phyloP scores from a whole-genome alignment of 2,888 invertebrate species.

The Belgica antarctica region DNA sequence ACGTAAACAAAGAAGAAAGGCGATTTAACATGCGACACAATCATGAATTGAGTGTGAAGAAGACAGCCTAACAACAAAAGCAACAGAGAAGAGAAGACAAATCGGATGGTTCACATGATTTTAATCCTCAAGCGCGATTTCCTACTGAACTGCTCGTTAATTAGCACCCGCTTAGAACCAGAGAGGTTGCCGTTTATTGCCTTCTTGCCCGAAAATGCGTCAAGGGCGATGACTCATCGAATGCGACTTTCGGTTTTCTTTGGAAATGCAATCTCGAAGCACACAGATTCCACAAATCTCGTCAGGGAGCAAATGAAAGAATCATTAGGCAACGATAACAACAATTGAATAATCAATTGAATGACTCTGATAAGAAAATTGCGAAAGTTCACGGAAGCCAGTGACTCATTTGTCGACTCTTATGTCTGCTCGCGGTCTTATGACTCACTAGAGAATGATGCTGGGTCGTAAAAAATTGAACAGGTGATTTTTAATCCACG shows the following conservation, averaged over 20 bases:
- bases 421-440: no score
- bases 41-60: constrained; percentile 16
- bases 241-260: background rate
- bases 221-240: background rate
- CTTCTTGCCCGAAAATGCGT: background rate
- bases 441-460: background rate
- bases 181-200: background rate
- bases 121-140: no score
- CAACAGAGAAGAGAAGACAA: no score
- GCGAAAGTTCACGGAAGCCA: background rate
- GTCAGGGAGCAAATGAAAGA: no score
- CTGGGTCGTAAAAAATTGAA: no score
- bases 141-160: background rate
- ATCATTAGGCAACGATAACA: background rate
- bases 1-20: constrained; percentile 40
- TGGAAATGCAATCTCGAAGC: background rate
- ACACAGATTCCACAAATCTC: background rate
- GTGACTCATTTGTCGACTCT: background rate
- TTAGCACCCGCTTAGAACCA: background rate
- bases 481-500: background rate
- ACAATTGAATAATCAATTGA: background rate
- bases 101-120: constrained; percentile 25
- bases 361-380: constrained; percentile 24
- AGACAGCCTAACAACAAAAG: background rate
- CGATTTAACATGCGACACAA: constrained; percentile 36